Base-by-base conservation (phyloP, 2,113 vertebrate genomes). In the Sterrhoptilus dennistouni region DNA sequence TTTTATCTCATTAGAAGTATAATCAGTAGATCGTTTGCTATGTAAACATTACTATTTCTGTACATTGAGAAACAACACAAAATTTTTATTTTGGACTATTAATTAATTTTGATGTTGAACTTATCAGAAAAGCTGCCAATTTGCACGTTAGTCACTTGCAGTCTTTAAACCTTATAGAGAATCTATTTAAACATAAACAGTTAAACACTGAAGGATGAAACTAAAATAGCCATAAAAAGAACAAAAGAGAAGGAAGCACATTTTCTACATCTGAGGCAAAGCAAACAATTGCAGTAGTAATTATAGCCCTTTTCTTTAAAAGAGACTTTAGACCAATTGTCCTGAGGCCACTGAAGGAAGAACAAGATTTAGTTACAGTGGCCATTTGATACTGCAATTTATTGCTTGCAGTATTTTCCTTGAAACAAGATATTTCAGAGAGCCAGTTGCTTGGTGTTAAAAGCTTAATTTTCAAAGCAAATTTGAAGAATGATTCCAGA, bases 401-500 rank as follows among this genome's bases (percentile, higher is more conserved):
- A 97, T 97, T 97, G 95, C 92, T 94, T 91, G 94, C 87, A 88
- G 87, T 98, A 92, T 97, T 98, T 98, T 97, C 96, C 96, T 97
- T 98, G 98, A 98, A 98, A 98, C 74, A 90, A 94, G 97, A 98
- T 97, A 97, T 95, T 91, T 90, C 79, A 83, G 78, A 92, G 87
- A 96, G 91, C 93, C 91, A 97, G 97, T 97, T 96, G 89, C 93
- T 97, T 93, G 94, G 96, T 97, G 96, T 97, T 97, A 98, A 94
- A 98, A 97, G 97, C 96, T 98, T 97, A 97, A 97, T 98, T 98
- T 98, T 98, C 97, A 98, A 98, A 98, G 96, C 81, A 96, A 97
- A 97, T 97, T 94, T 96, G 95, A 92, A 98, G 98, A 98, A 97
- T 84, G 95, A 97, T 97, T 98, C 97, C 97, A 98, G 97, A 98